Evolutionary conservation across 2,797 vertebrate genomes (phyloP).

Genomic region (Semotilus atromaculatus): DNA sequence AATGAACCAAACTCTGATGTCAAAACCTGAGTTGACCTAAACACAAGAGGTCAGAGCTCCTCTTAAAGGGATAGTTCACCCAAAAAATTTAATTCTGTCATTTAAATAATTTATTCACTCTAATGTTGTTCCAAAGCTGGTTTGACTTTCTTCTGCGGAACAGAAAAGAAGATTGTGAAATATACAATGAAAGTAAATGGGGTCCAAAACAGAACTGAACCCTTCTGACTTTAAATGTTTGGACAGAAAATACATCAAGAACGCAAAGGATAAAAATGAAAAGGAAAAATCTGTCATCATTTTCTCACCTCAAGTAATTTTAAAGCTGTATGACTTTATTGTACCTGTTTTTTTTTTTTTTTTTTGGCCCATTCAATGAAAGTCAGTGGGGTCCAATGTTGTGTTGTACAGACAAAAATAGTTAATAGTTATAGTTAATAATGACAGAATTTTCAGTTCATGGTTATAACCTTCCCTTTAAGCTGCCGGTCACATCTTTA

Average conservation of each 20-base stretch:
- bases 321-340: not conserved
- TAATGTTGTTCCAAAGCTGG: not conserved
- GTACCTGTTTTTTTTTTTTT: not conserved
- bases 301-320: not conserved
- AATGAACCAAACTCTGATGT: not conserved
- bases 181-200: not conserved
- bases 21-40: not conserved
- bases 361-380: not conserved
- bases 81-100: not conserved
- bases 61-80: not conserved
- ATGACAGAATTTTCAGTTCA: not conserved
- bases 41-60: not conserved
- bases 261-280: too few relatives aligned
- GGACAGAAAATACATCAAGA: too few relatives aligned
- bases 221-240: not conserved
- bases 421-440: too few relatives aligned
- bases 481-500: not conserved
- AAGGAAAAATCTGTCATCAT: too few relatives aligned
- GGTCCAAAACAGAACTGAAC: not conserved
- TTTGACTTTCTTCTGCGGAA: not conserved
- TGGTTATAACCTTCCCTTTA: not conserved
- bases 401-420: not conserved
- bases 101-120: not conserved
- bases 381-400: not conserved
- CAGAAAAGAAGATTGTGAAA: not conserved